Evolutionary conservation across 2,888 invertebrate species (phyloP).

Genomic region (Campaea margaritaria): DNA sequence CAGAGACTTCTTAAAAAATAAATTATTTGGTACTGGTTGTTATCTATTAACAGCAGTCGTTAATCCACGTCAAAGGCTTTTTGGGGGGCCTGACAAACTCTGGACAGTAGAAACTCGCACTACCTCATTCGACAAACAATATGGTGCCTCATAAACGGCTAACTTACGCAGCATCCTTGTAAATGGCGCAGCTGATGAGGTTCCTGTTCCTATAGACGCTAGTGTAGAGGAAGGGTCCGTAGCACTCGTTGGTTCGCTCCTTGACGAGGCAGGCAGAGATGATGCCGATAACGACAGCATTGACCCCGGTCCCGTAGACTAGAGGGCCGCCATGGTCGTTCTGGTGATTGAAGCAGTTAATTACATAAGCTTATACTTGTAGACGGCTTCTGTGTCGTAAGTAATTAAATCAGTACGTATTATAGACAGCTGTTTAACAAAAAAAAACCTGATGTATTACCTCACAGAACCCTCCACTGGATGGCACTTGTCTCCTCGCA

Average conservation of each 20-base stretch:
- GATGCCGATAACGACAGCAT: conserved; percentile 62
- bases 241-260: conserved; percentile 64
- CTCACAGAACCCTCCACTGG: conserved; percentile 71
- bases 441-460: conserved; percentile 47
- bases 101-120: no score
- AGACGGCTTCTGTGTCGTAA: no score
- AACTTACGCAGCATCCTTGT: conserved; percentile 59
- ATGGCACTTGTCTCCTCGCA: conserved; percentile 38
- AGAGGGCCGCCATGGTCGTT: conserved; percentile 72
- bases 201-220: conserved; percentile 64
- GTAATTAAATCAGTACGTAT: no score
- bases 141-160: no score
- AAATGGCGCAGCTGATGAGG: conserved; percentile 67
- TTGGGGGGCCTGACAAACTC: no score
- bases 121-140: no score
- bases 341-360: conserved; percentile 39
- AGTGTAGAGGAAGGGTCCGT: conserved; percentile 70
- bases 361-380: no score
- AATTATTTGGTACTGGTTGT: no score
- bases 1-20: no score
- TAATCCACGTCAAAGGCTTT: no score
- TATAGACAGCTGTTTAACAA: no score
- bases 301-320: conserved; percentile 51
- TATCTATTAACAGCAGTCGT: no score
- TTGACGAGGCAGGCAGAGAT: conserved; percentile 70